phyloP scores from a whole-genome alignment of 35 echinoderm and acorn worm species.

The Stichopus chloronotus region DNA sequence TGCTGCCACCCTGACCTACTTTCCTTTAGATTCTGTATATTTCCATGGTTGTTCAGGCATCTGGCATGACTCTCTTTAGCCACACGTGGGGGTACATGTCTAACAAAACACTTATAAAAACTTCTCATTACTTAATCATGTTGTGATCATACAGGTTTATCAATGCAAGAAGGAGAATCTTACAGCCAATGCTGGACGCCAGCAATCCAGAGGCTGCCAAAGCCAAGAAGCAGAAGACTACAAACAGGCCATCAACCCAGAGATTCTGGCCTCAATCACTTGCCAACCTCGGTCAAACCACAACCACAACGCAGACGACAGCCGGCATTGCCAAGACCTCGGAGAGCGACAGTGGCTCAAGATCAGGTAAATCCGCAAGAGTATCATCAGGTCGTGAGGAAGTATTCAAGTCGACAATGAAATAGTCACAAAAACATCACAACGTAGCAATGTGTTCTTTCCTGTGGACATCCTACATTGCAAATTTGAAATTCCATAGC shows the following conservation, averaged over 20 bases:
- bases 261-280: slow-evolving; percentile 98
- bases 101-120: no score
- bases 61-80: no score
- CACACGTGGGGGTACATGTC: no score
- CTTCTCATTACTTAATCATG: no score
- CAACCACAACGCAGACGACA: slow-evolving; percentile 38
- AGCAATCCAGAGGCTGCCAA: slow-evolving; percentile 97
- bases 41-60: no score
- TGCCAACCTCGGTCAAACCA: slow-evolving; percentile 81
- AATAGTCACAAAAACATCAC: neutral
- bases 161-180: slow-evolving; percentile 96
- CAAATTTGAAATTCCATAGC: neutral
- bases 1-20: no score
- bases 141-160: slow-evolving; percentile 78
- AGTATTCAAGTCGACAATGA: neutral
- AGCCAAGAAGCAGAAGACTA: slow-evolving; percentile 95
- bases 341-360: slow-evolving; percentile 25
- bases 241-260: slow-evolving; percentile 94
- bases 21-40: no score
- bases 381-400: no score
- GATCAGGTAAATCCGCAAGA: slow-evolving; percentile 33
- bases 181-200: slow-evolving; percentile 98
- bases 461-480: neutral
- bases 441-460: neutral
- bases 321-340: slow-evolving; percentile 43